Evolutionary conservation across 2,797 vertebrate species (phyloP), one percentile per base, ranked within the genome.

Genomic region (Acrocephalus scirpaceus): DNA sequence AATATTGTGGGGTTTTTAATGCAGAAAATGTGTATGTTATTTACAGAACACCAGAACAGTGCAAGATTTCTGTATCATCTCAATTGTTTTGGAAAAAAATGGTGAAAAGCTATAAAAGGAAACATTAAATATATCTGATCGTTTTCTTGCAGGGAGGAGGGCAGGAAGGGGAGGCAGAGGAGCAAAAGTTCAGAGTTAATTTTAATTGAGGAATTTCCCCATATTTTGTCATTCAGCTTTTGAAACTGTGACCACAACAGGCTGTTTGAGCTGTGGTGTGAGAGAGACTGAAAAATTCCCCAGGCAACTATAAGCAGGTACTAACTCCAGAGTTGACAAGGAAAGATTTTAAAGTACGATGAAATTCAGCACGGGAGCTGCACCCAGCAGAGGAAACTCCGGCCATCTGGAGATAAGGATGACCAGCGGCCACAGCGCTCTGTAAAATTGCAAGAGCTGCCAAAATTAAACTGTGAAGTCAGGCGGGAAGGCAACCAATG

Each of bases 131-230:
- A 48, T 10, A 6, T 87, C 16, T 88, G 57, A 36, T 62, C 5
- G 12, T 56, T 88, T 88, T 95, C 58, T 96, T 86, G 61, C 62
- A 93, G 93, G 48, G 32, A 72, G 76, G 62, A 40, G 30, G 44
- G 58, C 79, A 88, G 80, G 86, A 94, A 90, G 66, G 48, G 36
- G 77, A 79, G 77, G 95, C 32, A 87, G 91, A 97, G 78, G 85
- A 92, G 78, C 91, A 69, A 82, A 95, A 95, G 95, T 97, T 97
- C 96, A 97, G 86, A 94, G 96, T 96, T 97, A 96, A 97, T 97
- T 97, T 97, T 98, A 97, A 97, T 97, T 88, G 95, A 98, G 98
- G 98, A 98, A 98, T 98, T 98, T 98, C 98, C 98, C 97, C 77
- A 29, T 95, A 95, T 97, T 98, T 96, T 96, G 95, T 96, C 95